Conservation (phyloP, 2,797 vertebrate species). For the Spinus pinus region DNA sequence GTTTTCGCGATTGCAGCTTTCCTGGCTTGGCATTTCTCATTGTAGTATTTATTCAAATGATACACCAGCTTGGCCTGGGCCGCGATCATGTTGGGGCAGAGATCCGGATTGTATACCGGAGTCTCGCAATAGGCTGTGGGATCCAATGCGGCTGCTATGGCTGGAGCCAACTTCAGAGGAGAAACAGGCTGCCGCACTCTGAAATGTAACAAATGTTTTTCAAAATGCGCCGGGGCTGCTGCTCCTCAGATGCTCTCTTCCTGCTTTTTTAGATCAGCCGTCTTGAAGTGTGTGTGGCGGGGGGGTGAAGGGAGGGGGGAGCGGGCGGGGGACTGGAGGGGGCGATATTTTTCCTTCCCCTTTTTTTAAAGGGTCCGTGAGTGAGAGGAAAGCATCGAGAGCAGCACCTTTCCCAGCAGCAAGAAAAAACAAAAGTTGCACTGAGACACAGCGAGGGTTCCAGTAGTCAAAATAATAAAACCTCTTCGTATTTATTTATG, state of each 20-base stretch:
- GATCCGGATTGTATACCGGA: conserved; percentile 94
- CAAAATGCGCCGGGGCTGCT: conserved; percentile 50
- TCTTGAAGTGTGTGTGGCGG: conserved; percentile 64
- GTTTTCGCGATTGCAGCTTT: conserved; percentile 89
- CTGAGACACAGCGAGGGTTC: conserved; percentile 68
- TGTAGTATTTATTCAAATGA: conserved; percentile 91
- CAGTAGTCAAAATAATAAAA: conserved; percentile 74
- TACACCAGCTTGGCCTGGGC: conserved; percentile 91
- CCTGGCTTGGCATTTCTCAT: conserved; percentile 88
- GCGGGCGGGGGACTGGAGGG: not conserved
- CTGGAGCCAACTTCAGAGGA: conserved; percentile 98
- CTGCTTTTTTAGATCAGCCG: conserved; percentile 69
- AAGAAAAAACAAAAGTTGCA: conserved; percentile 72
- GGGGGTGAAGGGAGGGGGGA: not conserved
- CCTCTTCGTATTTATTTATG: conserved; percentile 71
- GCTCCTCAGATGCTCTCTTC: conserved; percentile 63
- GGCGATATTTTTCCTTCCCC: conserved; percentile 51
- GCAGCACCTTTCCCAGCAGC: conserved; percentile 64
- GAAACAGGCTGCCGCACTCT: conserved; percentile 66
- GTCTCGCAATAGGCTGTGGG: conserved; percentile 91
- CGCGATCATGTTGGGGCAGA: conserved; percentile 93
- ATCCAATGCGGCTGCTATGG: conserved; percentile 97
- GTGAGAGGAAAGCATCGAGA: conserved; percentile 50
- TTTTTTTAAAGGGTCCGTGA: conserved; percentile 66
- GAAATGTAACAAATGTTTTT: conserved; percentile 57